A percentile compares a stretch with the other conserved stretches of the same genome.
phyloP scores from a whole-genome alignment of 2,888 invertebrate species.

The Patella depressa region DNA sequence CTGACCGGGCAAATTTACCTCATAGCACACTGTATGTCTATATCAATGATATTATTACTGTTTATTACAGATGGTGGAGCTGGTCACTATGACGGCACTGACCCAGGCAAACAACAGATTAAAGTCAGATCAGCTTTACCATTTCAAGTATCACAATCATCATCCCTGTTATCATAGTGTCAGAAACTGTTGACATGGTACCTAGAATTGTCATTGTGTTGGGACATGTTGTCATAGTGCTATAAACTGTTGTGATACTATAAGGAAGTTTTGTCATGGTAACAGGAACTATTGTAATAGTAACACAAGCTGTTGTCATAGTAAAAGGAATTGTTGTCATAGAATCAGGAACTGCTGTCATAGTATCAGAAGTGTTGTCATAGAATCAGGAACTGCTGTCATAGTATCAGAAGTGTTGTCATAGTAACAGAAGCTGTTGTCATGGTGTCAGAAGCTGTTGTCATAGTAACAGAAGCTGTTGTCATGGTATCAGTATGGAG shows the following conservation, averaged over 20 bases:
- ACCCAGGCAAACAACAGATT: constrained; percentile 51
- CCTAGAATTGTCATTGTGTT: too few relatives aligned
- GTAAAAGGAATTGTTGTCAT: not conserved
- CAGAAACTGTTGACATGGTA: not conserved
- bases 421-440: not conserved
- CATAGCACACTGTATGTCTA: not conserved
- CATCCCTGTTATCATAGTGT: not conserved
- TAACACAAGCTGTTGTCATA: too few relatives aligned
- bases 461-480: not conserved
- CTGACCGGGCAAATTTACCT: too few relatives aligned
- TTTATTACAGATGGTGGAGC: constrained; percentile 45
- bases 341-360: not conserved
- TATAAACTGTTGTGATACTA: too few relatives aligned
- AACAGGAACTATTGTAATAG: not conserved
- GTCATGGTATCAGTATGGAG: too few relatives aligned
- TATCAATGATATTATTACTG: too few relatives aligned
- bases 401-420: not conserved
- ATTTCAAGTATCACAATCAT: constrained; percentile 18
- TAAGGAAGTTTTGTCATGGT: too few relatives aligned
- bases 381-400: not conserved
- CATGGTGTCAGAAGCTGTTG: not conserved
- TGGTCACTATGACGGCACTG: constrained; percentile 50
- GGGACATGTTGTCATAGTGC: too few relatives aligned
- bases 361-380: not conserved
- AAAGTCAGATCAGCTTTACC: constrained; percentile 40